These are phyloP conservation scores for Okamejei kenojei DNA, from an alignment of 2,797 vertebrate genomes.

Conservation along the genomic window DNA sequence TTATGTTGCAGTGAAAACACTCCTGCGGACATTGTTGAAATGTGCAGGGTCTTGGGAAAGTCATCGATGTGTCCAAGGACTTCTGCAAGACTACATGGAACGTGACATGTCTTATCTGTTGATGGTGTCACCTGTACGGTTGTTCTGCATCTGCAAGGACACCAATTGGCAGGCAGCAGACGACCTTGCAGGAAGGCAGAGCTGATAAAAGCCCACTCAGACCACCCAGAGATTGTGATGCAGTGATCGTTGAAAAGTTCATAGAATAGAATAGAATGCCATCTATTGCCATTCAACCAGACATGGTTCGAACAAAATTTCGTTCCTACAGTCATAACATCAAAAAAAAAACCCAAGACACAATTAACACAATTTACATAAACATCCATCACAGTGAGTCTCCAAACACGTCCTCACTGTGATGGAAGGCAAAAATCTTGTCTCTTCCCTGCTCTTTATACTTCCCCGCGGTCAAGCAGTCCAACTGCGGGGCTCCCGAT, in stretches of 20 bases:
- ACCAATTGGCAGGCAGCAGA: background rate
- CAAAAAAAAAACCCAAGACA: too few species aligned
- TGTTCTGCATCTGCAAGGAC: background rate
- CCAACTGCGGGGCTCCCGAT: too few species aligned
- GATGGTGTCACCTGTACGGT: background rate
- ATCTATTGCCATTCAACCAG: too few species aligned
- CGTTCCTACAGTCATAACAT: too few species aligned
- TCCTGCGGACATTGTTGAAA: background rate
- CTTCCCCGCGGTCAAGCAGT: too few species aligned
- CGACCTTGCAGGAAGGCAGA: background rate
- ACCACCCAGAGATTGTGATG: background rate
- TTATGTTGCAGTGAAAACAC: background rate
- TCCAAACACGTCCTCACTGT: too few species aligned
- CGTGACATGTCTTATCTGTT: background rate
- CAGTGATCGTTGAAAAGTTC: background rate
- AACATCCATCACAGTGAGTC: too few species aligned
- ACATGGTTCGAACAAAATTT: too few species aligned
- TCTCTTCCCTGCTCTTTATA: too few species aligned
- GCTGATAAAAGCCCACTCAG: background rate
- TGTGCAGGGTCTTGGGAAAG: background rate
- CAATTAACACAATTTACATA: too few species aligned
- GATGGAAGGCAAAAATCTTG: too few species aligned
- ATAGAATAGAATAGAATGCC: too few species aligned
- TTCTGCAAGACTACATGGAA: background rate
- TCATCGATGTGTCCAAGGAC: background rate